Conservation (phyloP, 30 jellyfish, hydroid and myxozoan species). For the Nemopilema nomurai region DNA sequence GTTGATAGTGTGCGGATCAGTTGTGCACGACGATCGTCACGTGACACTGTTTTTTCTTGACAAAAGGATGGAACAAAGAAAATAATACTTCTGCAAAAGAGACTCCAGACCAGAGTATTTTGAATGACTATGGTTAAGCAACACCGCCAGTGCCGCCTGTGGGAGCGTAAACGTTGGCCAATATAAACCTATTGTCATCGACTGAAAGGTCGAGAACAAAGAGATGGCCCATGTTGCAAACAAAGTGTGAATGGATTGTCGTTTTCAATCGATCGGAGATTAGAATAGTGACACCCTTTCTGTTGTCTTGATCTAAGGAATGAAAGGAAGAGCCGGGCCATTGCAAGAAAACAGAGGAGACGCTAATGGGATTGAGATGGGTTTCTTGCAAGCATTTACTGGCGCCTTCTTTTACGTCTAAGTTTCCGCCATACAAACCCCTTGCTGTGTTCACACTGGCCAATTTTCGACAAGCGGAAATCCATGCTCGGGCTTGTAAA, state of each 20-base stretch:
- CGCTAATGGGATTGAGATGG: not conserved
- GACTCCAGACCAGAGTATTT: not conserved
- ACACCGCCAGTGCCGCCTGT: not conserved
- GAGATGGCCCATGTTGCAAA: constrained; percentile 1
- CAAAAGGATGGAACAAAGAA: not conserved
- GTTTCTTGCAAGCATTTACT: constrained; percentile 17
- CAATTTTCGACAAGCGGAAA: not conserved
- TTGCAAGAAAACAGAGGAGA: not conserved
- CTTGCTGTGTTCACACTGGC: constrained; percentile 4
- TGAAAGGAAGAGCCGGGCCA: constrained; percentile 23
- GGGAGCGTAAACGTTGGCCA: constrained; percentile 18
- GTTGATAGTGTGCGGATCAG: no score
- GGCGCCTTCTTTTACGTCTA: not conserved
- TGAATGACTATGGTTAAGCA: not conserved
- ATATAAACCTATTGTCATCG: not conserved
- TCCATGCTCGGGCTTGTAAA: no score
- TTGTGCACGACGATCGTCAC: no score
- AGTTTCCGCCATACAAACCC: constrained; percentile 1
- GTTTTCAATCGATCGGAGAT: constrained; percentile 7
- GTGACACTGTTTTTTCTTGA: no score
- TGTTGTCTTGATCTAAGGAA: not conserved
- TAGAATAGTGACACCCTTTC: constrained; percentile 21
- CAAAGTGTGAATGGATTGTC: constrained; percentile 5
- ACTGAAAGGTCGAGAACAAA: not conserved
- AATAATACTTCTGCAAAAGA: not conserved